Conservation (phyloP, 2,888 invertebrate species). For the Schrankia costaestrigalis region DNA sequence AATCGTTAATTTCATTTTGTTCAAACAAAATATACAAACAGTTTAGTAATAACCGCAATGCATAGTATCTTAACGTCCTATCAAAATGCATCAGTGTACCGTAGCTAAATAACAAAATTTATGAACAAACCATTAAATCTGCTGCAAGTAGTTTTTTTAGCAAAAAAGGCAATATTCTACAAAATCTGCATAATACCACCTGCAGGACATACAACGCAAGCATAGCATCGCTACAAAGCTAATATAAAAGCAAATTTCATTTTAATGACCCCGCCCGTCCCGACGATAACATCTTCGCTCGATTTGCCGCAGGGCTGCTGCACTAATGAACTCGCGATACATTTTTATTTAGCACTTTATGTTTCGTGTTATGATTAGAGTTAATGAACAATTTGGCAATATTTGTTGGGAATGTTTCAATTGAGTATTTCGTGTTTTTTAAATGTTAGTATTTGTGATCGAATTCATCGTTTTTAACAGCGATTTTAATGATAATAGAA, state of each 20-base stretch:
- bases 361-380: constrained; percentile 13
- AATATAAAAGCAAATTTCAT: constrained; percentile 70
- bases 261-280: constrained; percentile 63
- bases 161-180: background rate
- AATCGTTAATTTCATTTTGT: too few species aligned
- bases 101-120: too few species aligned
- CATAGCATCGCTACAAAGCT: constrained; percentile 29
- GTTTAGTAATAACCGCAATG: too few species aligned
- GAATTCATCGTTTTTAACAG: too few species aligned
- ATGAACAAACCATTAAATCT: too few species aligned
- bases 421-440: background rate
- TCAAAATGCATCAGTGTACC: too few species aligned
- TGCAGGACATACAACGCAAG: constrained; percentile 25
- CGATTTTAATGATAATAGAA: too few species aligned
- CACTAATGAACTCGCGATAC: constrained; percentile 21
- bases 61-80: too few species aligned
- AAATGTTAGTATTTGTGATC: too few species aligned
- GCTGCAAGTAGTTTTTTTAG: background rate
- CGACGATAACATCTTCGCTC: constrained; percentile 57
- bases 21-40: too few species aligned
- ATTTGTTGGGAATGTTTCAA: too few species aligned
- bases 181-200: background rate
- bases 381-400: constrained; percentile 6
- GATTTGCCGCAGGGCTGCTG: constrained; percentile 55
- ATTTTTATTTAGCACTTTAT: constrained; percentile 27